phyloP scores from a whole-genome alignment of 2,888 invertebrate species.

The Unio pictorum region DNA sequence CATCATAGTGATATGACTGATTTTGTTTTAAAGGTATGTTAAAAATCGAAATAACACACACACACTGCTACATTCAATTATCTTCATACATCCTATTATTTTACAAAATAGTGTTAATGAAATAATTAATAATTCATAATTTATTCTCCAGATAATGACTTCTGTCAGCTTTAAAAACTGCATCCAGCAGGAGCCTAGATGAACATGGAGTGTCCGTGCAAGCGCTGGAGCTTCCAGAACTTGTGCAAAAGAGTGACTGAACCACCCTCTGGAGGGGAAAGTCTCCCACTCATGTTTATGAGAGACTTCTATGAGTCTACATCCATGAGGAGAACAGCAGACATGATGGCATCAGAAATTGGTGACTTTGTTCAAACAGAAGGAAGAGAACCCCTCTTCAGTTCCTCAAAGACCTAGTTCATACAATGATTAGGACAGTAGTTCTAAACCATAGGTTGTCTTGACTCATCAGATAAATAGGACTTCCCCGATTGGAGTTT shows the following conservation, averaged over 20 bases:
- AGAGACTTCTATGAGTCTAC: slow-evolving; percentile 7
- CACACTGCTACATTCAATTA: too few species aligned
- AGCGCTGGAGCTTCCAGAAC: slow-evolving; percentile 84
- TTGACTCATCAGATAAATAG: slow-evolving; percentile 3
- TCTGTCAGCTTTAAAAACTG: slow-evolving; percentile 56
- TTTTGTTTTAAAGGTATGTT: too few species aligned
- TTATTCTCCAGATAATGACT: slow-evolving; percentile 51
- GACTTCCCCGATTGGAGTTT: slow-evolving; percentile 59
- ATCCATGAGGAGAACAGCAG: background rate
- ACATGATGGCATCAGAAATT: slow-evolving; percentile 16
- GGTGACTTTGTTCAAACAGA: slow-evolving; percentile 38
- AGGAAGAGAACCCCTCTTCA: slow-evolving; percentile 25
- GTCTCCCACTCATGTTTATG: slow-evolving; percentile 21
- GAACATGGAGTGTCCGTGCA: slow-evolving; percentile 83
- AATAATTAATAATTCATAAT: slow-evolving; percentile 2
- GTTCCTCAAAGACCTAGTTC: slow-evolving; percentile 1
- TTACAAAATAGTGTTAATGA: background rate
- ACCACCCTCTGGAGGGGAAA: slow-evolving; percentile 25
- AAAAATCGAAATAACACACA: too few species aligned
- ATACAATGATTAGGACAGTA: slow-evolving; percentile 1
- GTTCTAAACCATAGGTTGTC: slow-evolving; percentile 2
- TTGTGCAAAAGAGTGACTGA: slow-evolving; percentile 65
- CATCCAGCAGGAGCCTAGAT: slow-evolving; percentile 79
- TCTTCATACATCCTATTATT: too few species aligned
- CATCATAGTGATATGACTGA: too few species aligned